Evolutionary conservation across 2,797 vertebrate species (phyloP).

Genomic region (Poecile montanus): DNA sequence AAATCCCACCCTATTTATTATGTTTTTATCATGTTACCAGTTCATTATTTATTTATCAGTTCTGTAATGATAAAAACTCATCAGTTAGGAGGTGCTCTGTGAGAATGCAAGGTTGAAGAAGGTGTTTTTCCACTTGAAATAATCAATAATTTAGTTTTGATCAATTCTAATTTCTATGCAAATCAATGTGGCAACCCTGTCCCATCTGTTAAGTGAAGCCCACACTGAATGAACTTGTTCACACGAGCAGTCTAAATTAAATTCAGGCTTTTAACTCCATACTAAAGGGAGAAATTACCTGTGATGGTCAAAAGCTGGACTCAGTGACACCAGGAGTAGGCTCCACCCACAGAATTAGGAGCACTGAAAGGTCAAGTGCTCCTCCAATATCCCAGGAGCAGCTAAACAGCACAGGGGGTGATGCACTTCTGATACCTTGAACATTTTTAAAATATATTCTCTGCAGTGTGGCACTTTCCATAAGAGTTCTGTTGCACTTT

Average conservation of each 20-base stretch:
- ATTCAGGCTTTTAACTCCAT: background rate
- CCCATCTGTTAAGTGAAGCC: background rate
- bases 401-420: background rate
- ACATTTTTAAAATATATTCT: background rate
- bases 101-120: background rate
- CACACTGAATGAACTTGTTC: background rate
- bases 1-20: background rate
- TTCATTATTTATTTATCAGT: background rate
- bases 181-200: background rate
- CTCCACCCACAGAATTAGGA: background rate
- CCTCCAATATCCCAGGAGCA: background rate
- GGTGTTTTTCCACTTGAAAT: slow-evolving; percentile 15
- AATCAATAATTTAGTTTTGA: slow-evolving; percentile 30
- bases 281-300: background rate
- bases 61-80: background rate
- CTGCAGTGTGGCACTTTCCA: background rate
- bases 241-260: background rate
- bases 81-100: background rate
- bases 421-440: background rate
- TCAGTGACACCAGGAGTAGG: background rate
- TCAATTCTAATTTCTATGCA: slow-evolving; percentile 44
- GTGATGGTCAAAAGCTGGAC: background rate
- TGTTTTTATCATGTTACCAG: background rate
- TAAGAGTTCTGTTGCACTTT: background rate
- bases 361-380: background rate